Conservation (phyloP, 1,140 invertebrate genomes). For the Drosophila biarmipes region DNA sequence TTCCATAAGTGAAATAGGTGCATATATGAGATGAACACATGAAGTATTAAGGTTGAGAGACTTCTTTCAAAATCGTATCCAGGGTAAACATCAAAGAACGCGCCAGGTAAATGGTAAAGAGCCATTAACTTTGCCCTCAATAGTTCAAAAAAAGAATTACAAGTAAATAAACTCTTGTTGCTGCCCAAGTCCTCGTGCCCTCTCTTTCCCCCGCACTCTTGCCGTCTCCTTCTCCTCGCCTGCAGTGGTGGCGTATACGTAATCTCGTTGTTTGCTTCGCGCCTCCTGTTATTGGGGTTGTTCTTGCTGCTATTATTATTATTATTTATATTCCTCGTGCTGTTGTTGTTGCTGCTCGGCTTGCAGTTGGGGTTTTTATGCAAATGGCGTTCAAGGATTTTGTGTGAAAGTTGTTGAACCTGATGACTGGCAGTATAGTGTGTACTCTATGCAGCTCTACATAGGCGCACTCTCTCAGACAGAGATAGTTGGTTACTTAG, state of each 20-base stretch:
- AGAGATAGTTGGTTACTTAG: not conserved
- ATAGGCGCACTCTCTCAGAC: not conserved
- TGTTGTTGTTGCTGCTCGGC: slow-evolving; percentile 34
- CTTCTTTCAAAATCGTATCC: too few species aligned
- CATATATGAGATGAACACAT: not conserved
- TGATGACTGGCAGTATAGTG: slow-evolving; percentile 76
- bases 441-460: slow-evolving; percentile 20
- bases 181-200: slow-evolving; percentile 11
- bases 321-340: not conserved
- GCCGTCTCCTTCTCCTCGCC: slow-evolving; percentile 31
- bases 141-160: slow-evolving; percentile 8
- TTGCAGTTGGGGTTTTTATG: slow-evolving; percentile 63
- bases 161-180: slow-evolving; percentile 13
- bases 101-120: slow-evolving; percentile 5
- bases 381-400: slow-evolving; percentile 84
- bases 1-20: not conserved
- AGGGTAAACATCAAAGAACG: slow-evolving; percentile 5
- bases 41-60: not conserved
- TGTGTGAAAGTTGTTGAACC: slow-evolving; percentile 84
- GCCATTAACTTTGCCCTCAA: slow-evolving; percentile 38
- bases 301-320: slow-evolving; percentile 19
- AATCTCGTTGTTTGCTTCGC: slow-evolving; percentile 65
- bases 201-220: not conserved
- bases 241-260: slow-evolving; percentile 77
- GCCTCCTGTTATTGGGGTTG: slow-evolving; percentile 12